Conservation (phyloP, 2,888 invertebrate genomes). For the Phorcus lineatus region DNA sequence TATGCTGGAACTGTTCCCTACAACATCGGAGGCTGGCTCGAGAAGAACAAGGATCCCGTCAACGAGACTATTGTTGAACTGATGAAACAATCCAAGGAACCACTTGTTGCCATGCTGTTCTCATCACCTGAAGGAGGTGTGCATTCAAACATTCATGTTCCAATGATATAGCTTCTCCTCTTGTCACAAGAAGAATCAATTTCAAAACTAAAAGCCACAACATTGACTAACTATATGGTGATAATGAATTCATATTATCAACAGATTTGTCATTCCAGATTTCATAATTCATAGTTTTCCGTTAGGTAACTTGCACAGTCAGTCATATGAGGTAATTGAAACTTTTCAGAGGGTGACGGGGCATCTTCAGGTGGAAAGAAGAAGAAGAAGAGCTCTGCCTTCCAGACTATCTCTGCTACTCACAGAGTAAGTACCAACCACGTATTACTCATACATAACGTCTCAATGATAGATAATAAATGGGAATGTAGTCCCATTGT, state of each 20-base stretch:
- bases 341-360: not conserved
- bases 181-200: too few species aligned
- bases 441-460: too few species aligned
- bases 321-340: too few species aligned
- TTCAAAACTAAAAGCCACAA: too few species aligned
- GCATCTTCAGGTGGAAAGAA: slow-evolving; percentile 79
- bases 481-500: too few species aligned
- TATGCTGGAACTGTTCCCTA: slow-evolving; percentile 99
- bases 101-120: slow-evolving; percentile 64
- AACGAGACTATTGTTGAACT: slow-evolving; percentile 99
- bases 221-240: too few species aligned
- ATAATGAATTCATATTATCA: too few species aligned
- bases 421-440: slow-evolving; percentile 84
- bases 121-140: slow-evolving; percentile 45
- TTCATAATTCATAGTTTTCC: too few species aligned
- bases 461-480: too few species aligned
- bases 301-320: too few species aligned
- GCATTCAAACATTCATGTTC: not conserved
- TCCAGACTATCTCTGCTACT: slow-evolving; percentile 98
- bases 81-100: slow-evolving; percentile 85
- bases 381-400: slow-evolving; percentile 97
- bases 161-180: too few species aligned
- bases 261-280: too few species aligned
- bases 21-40: slow-evolving; percentile 99
- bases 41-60: slow-evolving; percentile 99